Conservation (phyloP, 1,140 invertebrate species). For the Thaumetopoea pityocampa region DNA sequence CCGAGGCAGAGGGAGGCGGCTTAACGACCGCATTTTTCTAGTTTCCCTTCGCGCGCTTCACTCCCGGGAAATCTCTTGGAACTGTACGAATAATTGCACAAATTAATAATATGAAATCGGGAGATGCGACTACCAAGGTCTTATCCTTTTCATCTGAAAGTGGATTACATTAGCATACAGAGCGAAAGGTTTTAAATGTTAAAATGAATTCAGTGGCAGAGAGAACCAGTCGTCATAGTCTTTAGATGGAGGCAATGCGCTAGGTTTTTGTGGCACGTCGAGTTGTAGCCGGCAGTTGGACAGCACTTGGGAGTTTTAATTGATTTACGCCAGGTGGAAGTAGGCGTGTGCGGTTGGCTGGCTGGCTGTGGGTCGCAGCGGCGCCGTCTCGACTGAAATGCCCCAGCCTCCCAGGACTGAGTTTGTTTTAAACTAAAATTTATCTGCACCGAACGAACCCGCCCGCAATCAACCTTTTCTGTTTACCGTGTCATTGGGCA, state of each 20-base stretch:
- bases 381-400: conserved; percentile 12
- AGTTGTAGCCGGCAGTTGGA: conserved; percentile 12
- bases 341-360: conserved; percentile 10
- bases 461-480: conserved; percentile 21
- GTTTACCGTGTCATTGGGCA: conserved; percentile 23
- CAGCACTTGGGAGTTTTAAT: conserved; percentile 47
- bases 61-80: conserved; percentile 52
- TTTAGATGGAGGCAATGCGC: conserved; percentile 8
- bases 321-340: conserved; percentile 45
- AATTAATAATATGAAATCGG: conserved; percentile 60
- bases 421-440: conserved; percentile 37
- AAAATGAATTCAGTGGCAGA: conserved; percentile 17
- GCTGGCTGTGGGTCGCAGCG: background rate
- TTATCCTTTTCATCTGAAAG: conserved; percentile 28
- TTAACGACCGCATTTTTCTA: conserved; percentile 67
- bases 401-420: conserved; percentile 2
- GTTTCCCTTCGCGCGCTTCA: conserved; percentile 40
- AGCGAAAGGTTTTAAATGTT: conserved; percentile 21
- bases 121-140: conserved; percentile 17
- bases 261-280: conserved; percentile 16
- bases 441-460: conserved; percentile 13
- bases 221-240: conserved; percentile 19
- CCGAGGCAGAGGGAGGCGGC: conserved; percentile 36
- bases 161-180: conserved; percentile 28
- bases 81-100: conserved; percentile 53